Conservation (phyloP, 2,113 vertebrate species). For the Himantopus leucocephalus region DNA sequence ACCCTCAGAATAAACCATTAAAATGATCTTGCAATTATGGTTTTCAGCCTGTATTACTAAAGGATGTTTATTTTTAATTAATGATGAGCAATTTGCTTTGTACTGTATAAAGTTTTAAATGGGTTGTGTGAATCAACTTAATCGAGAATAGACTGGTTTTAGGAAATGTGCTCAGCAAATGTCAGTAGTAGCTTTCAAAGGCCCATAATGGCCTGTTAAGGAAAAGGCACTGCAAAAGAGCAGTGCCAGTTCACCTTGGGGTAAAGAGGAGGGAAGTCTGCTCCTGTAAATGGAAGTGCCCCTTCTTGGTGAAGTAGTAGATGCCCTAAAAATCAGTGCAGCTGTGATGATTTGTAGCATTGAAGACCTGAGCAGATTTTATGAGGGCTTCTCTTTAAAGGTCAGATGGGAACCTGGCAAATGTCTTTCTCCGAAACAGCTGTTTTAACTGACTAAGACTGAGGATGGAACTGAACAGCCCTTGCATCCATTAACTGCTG, state of each 20-base stretch:
- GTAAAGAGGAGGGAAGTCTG: background rate
- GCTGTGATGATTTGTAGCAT: background rate
- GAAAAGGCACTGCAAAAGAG: background rate
- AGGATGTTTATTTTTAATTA: slow-evolving; percentile 24
- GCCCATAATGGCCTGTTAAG: background rate
- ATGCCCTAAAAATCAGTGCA: background rate
- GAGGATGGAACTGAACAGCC: background rate
- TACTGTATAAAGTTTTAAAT: background rate
- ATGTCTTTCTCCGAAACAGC: background rate
- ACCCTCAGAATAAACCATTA: background rate
- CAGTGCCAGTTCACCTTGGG: background rate
- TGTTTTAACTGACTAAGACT: background rate
- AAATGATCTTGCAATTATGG: background rate
- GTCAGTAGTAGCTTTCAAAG: background rate
- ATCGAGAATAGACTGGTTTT: background rate
- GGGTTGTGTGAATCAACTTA: background rate
- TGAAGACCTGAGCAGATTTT: background rate
- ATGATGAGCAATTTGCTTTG: background rate
- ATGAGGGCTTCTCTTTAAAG: background rate
- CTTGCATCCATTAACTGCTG: background rate
- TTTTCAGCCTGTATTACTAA: background rate
- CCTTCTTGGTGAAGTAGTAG: background rate
- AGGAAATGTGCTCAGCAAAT: background rate
- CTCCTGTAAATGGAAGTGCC: background rate
- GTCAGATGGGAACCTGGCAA: background rate